phyloP scores from a whole-genome alignment of 2,113 vertebrate species.

The Vidua macroura region DNA sequence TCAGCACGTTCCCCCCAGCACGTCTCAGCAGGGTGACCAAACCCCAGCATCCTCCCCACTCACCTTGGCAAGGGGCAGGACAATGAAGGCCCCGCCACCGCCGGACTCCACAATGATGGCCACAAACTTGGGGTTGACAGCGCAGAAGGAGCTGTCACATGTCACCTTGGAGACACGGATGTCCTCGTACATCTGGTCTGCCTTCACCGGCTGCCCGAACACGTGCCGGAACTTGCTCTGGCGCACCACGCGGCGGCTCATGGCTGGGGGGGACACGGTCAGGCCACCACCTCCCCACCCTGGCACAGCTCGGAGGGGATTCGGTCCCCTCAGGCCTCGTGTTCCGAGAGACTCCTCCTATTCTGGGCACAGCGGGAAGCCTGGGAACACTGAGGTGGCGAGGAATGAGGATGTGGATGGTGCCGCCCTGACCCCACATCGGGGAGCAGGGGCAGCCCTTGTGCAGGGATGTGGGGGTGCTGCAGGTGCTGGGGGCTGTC shows the following conservation, averaged over 20 bases:
- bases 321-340: accelerated
- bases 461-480: background rate
- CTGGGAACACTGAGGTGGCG: accelerated
- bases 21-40: accelerated
- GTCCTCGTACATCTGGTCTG: conserved; percentile 94
- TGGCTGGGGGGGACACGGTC: conserved; percentile 56
- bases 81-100: conserved; percentile 91
- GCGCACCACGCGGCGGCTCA: conserved; percentile 97
- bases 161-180: conserved; percentile 98
- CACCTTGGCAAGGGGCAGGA: conserved; percentile 91
- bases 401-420: background rate
- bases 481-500: background rate
- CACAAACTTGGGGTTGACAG: conserved; percentile 95
- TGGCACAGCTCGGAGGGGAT: accelerated
- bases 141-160: conserved; percentile 97
- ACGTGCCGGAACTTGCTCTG: conserved; percentile 98
- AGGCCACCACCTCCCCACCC: background rate
- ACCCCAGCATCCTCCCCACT: background rate
- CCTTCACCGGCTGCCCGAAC: conserved; percentile 92
- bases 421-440: accelerated
- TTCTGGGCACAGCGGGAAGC: background rate
- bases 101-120: conserved; percentile 95
- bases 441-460: background rate
- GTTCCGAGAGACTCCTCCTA: accelerated
- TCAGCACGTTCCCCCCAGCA: accelerated